Percentiles rank a stretch among this genome's conserved stretches.
Evolutionary conservation across 2,888 invertebrate genomes (phyloP).

Genomic region (Oegoconia quadripuncta): DNA sequence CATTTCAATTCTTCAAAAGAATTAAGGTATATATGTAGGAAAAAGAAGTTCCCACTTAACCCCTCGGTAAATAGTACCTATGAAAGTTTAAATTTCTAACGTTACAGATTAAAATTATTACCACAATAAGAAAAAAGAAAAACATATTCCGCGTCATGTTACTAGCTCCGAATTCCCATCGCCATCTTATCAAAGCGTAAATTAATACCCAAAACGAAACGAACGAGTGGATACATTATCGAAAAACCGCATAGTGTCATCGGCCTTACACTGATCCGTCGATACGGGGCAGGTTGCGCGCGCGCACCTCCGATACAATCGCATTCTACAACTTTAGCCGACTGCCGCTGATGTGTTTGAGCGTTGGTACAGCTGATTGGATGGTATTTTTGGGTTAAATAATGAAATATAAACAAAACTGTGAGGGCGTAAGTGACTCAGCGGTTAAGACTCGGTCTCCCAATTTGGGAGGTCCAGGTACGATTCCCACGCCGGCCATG

Average conservation of each 20-base stretch:
- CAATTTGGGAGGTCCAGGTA: no score
- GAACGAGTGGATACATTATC: constrained; percentile 49
- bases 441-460: no score
- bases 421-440: neutral
- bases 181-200: constrained; percentile 55
- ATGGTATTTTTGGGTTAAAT: no score
- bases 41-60: no score
- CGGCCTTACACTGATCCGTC: constrained; percentile 58
- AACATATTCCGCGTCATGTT: neutral
- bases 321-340: constrained; percentile 23
- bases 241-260: constrained; percentile 66
- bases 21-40: no score
- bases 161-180: constrained; percentile 25
- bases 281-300: constrained; percentile 38
- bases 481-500: no score
- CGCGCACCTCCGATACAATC: constrained; percentile 33
- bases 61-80: no score
- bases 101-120: no score
- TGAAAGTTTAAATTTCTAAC: no score
- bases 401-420: neutral
- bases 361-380: neutral
- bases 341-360: neutral
- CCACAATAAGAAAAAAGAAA: no score
- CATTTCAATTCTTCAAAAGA: no score
- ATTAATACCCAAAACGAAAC: constrained; percentile 60